Evolutionary conservation across 1,140 invertebrate species (phyloP).

Genomic region (Planococcus citri): DNA sequence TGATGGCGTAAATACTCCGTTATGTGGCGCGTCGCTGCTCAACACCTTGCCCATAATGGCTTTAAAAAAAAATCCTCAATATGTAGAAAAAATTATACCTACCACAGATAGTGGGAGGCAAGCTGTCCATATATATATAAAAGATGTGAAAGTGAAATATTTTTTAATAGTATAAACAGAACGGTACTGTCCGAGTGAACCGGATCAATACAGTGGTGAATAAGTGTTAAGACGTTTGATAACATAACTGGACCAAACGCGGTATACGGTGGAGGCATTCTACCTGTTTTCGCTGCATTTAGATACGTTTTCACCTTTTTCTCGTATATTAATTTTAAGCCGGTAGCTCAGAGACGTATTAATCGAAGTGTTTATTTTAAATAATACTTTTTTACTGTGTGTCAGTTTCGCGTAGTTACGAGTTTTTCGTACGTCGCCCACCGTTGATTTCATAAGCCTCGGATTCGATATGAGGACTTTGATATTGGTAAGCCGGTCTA

Average conservation of each 20-base stretch:
- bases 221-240: conserved; percentile 16
- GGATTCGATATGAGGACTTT: neutral
- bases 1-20: neutral
- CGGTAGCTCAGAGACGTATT: neutral
- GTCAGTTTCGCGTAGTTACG: neutral
- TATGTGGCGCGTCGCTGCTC: no score
- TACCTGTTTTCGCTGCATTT: conserved; percentile 14
- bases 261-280: neutral
- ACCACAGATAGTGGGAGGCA: neutral
- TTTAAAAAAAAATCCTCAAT: neutral
- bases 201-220: conserved; percentile 16
- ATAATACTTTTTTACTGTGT: neutral
- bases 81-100: neutral
- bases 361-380: neutral
- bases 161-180: conserved; percentile 18
- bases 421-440: neutral
- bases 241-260: conserved; percentile 17
- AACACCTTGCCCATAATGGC: neutral
- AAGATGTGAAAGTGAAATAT: conserved; percentile 20
- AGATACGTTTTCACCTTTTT: conserved; percentile 13
- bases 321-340: neutral
- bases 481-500: conserved; percentile 3
- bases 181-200: conserved; percentile 12
- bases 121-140: conserved; percentile 9
- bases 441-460: neutral